Percentiles rank a stretch among this genome's conserved stretches.
Evolutionary conservation across 2,888 invertebrate genomes (phyloP).

Genomic region (Gymnosoma rotundatum): DNA sequence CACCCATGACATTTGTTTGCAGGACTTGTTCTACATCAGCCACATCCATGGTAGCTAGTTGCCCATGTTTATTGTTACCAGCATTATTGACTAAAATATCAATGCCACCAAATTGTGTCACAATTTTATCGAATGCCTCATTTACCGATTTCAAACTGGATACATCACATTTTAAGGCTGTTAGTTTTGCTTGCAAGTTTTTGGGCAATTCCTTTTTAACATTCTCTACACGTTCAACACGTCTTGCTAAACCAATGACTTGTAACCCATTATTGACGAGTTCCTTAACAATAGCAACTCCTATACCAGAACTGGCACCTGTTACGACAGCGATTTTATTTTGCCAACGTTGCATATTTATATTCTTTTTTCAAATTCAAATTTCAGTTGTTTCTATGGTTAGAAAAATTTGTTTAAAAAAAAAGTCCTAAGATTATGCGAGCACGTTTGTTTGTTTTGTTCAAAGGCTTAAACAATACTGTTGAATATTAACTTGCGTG

Average conservation of each 20-base stretch:
- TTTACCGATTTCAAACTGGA: slow-evolving; percentile 83
- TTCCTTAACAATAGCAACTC: slow-evolving; percentile 82
- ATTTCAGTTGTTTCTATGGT: background rate
- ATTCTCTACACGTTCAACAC: slow-evolving; percentile 82
- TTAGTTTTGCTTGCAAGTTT: slow-evolving; percentile 76
- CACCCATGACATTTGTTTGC: slow-evolving; percentile 83
- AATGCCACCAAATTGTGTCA: slow-evolving; percentile 83
- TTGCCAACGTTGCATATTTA: slow-evolving; percentile 84
- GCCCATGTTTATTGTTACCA: slow-evolving; percentile 79
- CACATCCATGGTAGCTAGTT: slow-evolving; percentile 73
- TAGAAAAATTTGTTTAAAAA: background rate
- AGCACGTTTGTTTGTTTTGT: background rate
- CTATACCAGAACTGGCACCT: slow-evolving; percentile 86
- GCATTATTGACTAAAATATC: slow-evolving; percentile 86
- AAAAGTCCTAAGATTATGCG: background rate
- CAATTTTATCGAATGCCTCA: slow-evolving; percentile 83
- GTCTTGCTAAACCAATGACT: slow-evolving; percentile 84
- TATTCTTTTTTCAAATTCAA: background rate
- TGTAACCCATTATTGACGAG: slow-evolving; percentile 83
- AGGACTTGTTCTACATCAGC: slow-evolving; percentile 76
- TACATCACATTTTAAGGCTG: slow-evolving; percentile 83
- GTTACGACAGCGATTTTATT: slow-evolving; percentile 86
- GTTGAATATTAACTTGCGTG: background rate
- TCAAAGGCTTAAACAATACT: slow-evolving; percentile 5
- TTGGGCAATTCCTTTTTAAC: slow-evolving; percentile 72